A percentile compares a stretch with the other conserved stretches of the same genome.
Evolutionary conservation across 2,888 invertebrate genomes (phyloP).

Genomic region (Diarsia mendica): DNA sequence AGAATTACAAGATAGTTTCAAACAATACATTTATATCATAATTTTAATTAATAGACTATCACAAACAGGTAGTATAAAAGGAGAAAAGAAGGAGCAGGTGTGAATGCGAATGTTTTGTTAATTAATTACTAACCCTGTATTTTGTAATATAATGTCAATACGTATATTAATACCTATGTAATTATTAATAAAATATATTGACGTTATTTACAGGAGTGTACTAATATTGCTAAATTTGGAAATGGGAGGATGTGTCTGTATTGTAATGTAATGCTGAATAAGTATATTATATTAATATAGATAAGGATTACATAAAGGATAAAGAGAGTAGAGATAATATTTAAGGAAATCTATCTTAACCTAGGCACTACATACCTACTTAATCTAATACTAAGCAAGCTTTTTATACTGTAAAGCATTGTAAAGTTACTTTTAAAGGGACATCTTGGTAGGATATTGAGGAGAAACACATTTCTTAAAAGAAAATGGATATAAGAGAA

Average conservation of each 20-base stretch:
- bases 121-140: slow-evolving; percentile 16
- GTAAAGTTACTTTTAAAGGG: background rate
- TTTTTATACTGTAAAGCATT: background rate
- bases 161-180: background rate
- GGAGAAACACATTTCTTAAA: background rate
- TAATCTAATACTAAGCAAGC: background rate
- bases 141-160: slow-evolving; percentile 9
- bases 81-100: background rate
- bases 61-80: background rate
- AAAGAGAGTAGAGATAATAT: background rate
- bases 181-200: background rate
- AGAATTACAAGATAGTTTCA: background rate
- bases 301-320: background rate
- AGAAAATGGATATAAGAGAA: background rate
- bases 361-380: background rate
- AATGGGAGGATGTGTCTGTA: slow-evolving; percentile 29
- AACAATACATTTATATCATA: background rate
- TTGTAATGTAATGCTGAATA: slow-evolving; percentile 11
- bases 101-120: slow-evolving; percentile 19
- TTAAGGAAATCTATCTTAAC: slow-evolving; percentile 5
- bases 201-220: slow-evolving; percentile 2
- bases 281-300: background rate
- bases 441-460: background rate
- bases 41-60: background rate
- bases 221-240: slow-evolving; percentile 3